Conservation (phyloP, 2,797 vertebrate genomes). For the Oreochromis mossambicus region DNA sequence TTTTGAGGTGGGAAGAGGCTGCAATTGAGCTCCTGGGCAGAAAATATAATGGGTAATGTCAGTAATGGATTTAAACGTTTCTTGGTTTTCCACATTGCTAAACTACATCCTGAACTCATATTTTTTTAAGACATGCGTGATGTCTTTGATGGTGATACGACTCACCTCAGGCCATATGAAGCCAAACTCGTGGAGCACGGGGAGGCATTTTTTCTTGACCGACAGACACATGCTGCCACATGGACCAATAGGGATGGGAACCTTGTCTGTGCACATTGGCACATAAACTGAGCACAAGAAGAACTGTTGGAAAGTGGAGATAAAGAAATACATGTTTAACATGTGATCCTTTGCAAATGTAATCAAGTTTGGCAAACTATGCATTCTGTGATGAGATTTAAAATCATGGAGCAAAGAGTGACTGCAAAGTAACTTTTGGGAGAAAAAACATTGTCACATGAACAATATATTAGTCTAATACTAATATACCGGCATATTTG, state of each 20-base stretch:
- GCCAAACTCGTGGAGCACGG: constrained; percentile 94
- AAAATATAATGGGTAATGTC: neutral
- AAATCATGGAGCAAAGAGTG: neutral
- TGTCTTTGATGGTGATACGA: neutral
- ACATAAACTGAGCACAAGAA: constrained; percentile 98
- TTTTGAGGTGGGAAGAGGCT: constrained; percentile 97
- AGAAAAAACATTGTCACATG: neutral
- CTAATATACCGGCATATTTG: neutral
- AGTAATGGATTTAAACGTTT: neutral
- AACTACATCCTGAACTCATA: neutral
- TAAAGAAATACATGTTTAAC: neutral
- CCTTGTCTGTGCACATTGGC: constrained; percentile 99
- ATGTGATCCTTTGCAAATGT: neutral
- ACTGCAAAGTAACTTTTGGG: neutral
- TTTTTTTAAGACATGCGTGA: neutral
- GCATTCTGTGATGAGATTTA: neutral
- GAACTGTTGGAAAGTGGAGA: constrained; percentile 76
- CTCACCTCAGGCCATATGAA: constrained; percentile 91
- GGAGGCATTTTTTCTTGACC: constrained; percentile 93
- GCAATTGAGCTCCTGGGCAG: constrained; percentile 85
- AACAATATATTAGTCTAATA: neutral
- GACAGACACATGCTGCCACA: constrained; percentile 98
- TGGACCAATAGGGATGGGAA: constrained; percentile 94
- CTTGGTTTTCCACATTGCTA: neutral
- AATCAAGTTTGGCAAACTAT: neutral